Conservation (phyloP, 1,140 invertebrate species). For the Pachypeltis micranthus region DNA sequence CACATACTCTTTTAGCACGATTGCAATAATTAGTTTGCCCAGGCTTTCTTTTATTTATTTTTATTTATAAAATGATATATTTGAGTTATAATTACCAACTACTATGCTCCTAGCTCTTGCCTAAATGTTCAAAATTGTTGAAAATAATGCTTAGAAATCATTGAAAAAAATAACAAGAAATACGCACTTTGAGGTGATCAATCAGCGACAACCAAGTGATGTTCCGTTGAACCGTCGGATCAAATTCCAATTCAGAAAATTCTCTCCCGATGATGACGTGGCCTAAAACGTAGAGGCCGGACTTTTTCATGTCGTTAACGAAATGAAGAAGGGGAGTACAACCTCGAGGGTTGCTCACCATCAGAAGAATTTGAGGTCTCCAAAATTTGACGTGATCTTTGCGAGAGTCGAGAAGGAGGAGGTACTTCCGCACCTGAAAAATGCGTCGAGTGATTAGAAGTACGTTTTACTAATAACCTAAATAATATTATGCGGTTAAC, state of each 20-base stretch:
- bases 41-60: too few relatives aligned
- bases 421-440: constrained; percentile 79
- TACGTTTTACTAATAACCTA: too few relatives aligned
- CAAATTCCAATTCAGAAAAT: constrained; percentile 41
- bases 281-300: constrained; percentile 88
- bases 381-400: constrained; percentile 99
- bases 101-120: too few relatives aligned
- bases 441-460: neutral
- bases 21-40: too few relatives aligned
- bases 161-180: too few relatives aligned
- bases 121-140: too few relatives aligned
- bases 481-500: too few relatives aligned
- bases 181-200: constrained; percentile 66
- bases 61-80: too few relatives aligned
- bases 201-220: constrained; percentile 77
- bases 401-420: constrained; percentile 85
- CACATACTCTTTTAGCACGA: too few relatives aligned
- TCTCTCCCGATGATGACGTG: constrained; percentile 67
- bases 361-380: constrained; percentile 90
- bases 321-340: constrained; percentile 87
- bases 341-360: constrained; percentile 85
- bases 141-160: too few relatives aligned
- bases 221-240: constrained; percentile 63
- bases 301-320: constrained; percentile 97
- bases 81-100: too few relatives aligned